Evolutionary conservation across 2,113 vertebrate species (phyloP).

Genomic region (Echinops telfairi): DNA sequence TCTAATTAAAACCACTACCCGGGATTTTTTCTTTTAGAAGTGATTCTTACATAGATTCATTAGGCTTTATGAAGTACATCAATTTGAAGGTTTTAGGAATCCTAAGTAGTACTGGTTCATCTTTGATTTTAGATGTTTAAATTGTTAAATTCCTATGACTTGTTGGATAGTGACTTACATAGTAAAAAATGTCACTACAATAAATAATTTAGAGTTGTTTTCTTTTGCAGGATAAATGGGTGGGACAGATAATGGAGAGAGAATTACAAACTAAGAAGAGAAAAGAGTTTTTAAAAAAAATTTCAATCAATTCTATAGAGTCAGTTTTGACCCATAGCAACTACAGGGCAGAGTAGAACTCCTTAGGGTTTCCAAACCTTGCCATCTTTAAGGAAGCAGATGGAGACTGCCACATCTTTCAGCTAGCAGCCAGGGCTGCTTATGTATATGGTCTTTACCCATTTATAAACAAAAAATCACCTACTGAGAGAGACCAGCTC

Average conservation of each 20-base stretch:
- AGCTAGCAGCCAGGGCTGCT: too few species aligned
- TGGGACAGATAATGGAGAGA: neutral
- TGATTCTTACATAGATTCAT: neutral
- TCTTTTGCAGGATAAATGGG: neutral
- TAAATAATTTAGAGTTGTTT: slow-evolving; percentile 19
- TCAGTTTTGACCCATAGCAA: too few species aligned
- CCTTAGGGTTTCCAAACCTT: too few species aligned
- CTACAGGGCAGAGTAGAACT: too few species aligned
- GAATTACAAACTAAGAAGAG: slow-evolving; percentile 29
- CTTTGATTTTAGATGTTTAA: slow-evolving; percentile 43
- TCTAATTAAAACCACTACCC: slow-evolving; percentile 2
- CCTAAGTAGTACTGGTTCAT: slow-evolving; percentile 5
- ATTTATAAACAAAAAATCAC: slow-evolving; percentile 28
- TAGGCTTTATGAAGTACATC: slow-evolving; percentile 29
- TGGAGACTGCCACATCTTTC: too few species aligned
- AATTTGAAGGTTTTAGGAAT: slow-evolving; percentile 4
- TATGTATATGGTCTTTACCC: neutral
- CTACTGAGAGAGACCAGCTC: neutral
- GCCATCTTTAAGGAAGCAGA: too few species aligned
- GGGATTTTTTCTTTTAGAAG: slow-evolving; percentile 59
- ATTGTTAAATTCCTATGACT: slow-evolving; percentile 35
- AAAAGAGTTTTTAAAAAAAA: slow-evolving; percentile 17
- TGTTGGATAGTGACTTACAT: slow-evolving; percentile 31
- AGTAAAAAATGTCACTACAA: neutral
- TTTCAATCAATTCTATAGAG: neutral